Conservation (phyloP, 2,888 invertebrate genomes). For the Caenorhabditis afra region DNA sequence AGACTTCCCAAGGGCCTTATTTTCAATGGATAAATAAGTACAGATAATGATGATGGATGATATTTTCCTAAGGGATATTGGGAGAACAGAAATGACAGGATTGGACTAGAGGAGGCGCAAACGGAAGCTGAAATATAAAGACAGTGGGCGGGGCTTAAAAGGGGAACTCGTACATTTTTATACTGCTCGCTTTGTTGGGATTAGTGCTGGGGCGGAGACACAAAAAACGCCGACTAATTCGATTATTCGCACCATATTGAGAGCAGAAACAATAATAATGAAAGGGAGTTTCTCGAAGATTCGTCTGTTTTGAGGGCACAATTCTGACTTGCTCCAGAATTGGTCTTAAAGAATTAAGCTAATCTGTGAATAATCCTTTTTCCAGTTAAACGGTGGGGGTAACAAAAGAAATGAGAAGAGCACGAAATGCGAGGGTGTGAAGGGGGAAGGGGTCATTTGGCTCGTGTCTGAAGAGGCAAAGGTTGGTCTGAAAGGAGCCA, state of each 20-base stretch:
- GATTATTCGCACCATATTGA: not conserved
- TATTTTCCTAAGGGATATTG: not conserved
- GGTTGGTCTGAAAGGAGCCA: conserved; percentile 26
- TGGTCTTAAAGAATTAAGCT: conserved; percentile 45
- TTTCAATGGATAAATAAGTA: not conserved
- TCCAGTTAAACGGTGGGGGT: conserved; percentile 26
- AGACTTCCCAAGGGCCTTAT: not conserved
- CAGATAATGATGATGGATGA: conserved; percentile 16
- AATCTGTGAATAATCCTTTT: conserved; percentile 51
- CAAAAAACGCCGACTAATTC: not conserved
- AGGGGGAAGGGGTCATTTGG: not conserved
- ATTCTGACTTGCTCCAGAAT: conserved; percentile 30
- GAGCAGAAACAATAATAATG: conserved; percentile 8
- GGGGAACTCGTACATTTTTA: not conserved
- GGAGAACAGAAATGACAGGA: not conserved
- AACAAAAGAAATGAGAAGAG: conserved; percentile 5
- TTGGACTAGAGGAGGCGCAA: not conserved
- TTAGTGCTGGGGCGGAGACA: not conserved
- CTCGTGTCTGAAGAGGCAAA: not conserved
- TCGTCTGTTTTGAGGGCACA: conserved; percentile 5
- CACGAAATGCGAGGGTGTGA: conserved; percentile 34
- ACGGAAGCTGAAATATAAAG: not conserved
- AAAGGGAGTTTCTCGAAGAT: not conserved
- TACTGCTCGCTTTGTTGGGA: not conserved
- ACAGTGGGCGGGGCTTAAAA: not conserved